Conservation (phyloP, 2,113 vertebrate species). For the Elephantulus edwardii region DNA sequence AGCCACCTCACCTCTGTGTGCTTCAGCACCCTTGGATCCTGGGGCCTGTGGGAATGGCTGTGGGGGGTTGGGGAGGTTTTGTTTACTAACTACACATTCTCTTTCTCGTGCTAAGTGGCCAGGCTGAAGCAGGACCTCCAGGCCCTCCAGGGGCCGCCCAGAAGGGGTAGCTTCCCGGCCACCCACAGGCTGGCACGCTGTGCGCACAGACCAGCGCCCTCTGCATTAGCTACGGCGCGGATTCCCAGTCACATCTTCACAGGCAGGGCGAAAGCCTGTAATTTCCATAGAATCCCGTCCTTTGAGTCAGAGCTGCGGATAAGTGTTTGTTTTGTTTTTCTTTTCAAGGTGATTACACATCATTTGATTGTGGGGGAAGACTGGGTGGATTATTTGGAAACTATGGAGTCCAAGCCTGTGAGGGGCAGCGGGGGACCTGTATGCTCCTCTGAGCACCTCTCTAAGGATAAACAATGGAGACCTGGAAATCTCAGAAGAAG, state of each 20-base stretch:
- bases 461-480: neutral
- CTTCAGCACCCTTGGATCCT: neutral
- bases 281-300: slow-evolving; percentile 12
- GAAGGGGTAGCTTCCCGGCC: slow-evolving; percentile 14
- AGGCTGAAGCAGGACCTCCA: neutral
- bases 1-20: neutral
- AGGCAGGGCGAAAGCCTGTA: slow-evolving; percentile 13
- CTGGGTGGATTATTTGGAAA: neutral
- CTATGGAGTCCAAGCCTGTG: neutral
- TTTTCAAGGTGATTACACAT: slow-evolving; percentile 52
- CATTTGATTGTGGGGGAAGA: neutral
- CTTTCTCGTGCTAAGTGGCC: slow-evolving; percentile 23
- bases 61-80: neutral
- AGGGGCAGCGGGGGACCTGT: neutral
- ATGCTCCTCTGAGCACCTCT: neutral
- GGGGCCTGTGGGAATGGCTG: neutral
- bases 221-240: neutral
- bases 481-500: neutral
- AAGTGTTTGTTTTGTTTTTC: neutral
- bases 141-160: neutral
- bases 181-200: slow-evolving; percentile 58
- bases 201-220: neutral
- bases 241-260: slow-evolving; percentile 46
- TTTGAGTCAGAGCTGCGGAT: slow-evolving; percentile 25
- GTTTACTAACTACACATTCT: slow-evolving; percentile 52